phyloP scores from a whole-genome alignment of 2,888 invertebrate genomes.

The Rhabditoides inermis region DNA sequence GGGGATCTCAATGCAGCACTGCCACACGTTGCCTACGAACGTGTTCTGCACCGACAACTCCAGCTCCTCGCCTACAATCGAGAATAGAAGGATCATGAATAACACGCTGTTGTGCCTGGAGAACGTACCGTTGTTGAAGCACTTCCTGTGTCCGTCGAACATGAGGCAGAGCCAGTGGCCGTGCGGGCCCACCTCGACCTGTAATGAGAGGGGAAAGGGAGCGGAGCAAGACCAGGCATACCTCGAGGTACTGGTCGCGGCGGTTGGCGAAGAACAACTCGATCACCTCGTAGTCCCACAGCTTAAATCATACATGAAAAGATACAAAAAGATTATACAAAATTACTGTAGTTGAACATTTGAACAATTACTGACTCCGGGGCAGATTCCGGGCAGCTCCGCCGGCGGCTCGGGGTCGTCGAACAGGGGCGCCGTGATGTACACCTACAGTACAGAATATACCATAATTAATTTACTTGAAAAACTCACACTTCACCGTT shows the following conservation, averaged over 20 bases:
- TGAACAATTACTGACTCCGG: slow-evolving; percentile 20
- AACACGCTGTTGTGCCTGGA: neutral
- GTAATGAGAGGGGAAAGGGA: neutral
- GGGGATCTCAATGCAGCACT: slow-evolving; percentile 57
- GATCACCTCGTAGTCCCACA: slow-evolving; percentile 54
- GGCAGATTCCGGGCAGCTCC: slow-evolving; percentile 37
- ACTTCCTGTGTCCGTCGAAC: slow-evolving; percentile 54
- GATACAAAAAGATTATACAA: neutral
- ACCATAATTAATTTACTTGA: slow-evolving; percentile 10
- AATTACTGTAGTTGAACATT: neutral
- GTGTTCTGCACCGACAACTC: slow-evolving; percentile 44
- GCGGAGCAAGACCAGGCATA: slow-evolving; percentile 2
- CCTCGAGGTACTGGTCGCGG: slow-evolving; percentile 55
- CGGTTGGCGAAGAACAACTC: slow-evolving; percentile 59
- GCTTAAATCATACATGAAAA: slow-evolving; percentile 23
- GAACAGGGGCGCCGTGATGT: slow-evolving; percentile 45
- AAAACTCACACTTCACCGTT: no score
- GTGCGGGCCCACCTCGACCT: slow-evolving; percentile 57
- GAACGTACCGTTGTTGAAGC: slow-evolving; percentile 53
- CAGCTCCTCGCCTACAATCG: slow-evolving; percentile 39
- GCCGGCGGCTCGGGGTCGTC: slow-evolving; percentile 48
- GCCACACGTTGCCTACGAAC: slow-evolving; percentile 42
- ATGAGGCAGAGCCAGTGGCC: slow-evolving; percentile 55
- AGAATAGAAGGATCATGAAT: neutral
- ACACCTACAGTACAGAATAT: neutral